Evolutionary conservation across 2,113 vertebrate species (phyloP).

Genomic region (Rissa tridactyla): DNA sequence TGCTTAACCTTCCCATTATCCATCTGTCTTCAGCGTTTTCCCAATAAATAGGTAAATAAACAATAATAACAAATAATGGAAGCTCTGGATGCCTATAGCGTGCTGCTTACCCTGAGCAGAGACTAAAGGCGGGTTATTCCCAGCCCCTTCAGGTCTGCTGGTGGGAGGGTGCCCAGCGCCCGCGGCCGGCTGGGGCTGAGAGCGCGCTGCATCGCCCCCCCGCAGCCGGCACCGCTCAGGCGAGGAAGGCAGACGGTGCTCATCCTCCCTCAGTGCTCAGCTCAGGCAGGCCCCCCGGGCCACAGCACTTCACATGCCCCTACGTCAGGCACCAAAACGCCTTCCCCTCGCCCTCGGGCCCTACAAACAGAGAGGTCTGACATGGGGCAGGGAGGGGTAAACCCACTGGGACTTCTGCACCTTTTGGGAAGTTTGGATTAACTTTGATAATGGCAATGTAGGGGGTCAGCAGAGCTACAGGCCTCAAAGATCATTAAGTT

Average conservation of each 20-base stretch:
- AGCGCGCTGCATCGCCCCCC: background rate
- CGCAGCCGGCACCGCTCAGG: accelerated
- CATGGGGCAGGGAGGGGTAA: background rate
- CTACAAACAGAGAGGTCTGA: accelerated
- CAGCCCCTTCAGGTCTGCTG: background rate
- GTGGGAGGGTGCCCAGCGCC: background rate
- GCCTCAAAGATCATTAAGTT: background rate
- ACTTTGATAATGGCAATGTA: background rate
- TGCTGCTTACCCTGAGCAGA: background rate
- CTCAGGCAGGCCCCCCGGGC: no score
- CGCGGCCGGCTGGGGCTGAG: background rate
- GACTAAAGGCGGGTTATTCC: background rate
- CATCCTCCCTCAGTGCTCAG: background rate
- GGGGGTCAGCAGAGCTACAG: background rate
- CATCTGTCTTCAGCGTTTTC: background rate
- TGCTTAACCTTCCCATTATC: slow-evolving; percentile 36
- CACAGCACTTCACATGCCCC: background rate
- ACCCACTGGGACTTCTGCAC: accelerated
- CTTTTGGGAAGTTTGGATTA: background rate
- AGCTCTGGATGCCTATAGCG: background rate
- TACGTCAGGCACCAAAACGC: accelerated
- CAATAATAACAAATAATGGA: background rate
- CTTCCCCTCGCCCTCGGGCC: accelerated
- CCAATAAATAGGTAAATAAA: background rate
- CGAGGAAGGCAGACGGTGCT: accelerated